Evolutionary conservation across 37 sponge, comb jelly and placozoan species (phyloP).

Genomic region (Crambe crambe): DNA sequence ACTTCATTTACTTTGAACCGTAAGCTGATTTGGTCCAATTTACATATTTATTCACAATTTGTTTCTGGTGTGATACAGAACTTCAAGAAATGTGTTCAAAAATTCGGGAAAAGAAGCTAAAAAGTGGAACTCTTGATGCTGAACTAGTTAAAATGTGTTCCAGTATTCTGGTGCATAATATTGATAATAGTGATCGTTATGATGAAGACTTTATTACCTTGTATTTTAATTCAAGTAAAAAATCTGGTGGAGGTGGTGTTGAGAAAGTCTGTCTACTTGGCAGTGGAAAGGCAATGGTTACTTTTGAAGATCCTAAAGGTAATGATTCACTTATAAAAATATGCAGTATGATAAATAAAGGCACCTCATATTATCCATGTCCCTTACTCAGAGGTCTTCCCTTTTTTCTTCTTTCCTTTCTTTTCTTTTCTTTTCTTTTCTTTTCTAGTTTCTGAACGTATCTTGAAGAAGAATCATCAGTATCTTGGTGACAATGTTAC

Average conservation of each 20-base stretch:
- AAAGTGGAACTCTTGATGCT: constrained; percentile 9
- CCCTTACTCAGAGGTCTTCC: too few species aligned
- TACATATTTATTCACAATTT: background rate
- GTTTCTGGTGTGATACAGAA: background rate
- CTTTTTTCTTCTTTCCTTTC: too few species aligned
- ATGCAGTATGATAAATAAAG: too few species aligned
- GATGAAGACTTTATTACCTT: constrained; percentile 40
- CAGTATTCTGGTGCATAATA: constrained; percentile 12
- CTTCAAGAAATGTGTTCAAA: background rate
- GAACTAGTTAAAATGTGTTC: background rate
- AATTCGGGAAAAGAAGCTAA: constrained; percentile 1
- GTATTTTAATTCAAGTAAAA: constrained; percentile 38
- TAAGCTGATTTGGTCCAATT: background rate
- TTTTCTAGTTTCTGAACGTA: background rate
- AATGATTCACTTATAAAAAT: too few species aligned
- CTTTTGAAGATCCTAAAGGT: constrained; percentile 48
- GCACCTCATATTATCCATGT: too few species aligned
- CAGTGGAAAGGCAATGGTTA: constrained; percentile 46
- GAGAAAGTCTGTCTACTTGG: constrained; percentile 24
- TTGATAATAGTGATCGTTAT: constrained; percentile 5
- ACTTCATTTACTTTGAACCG: background rate
- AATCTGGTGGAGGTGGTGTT: constrained; percentile 47
- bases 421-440: too few species aligned
- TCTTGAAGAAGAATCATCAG: background rate
- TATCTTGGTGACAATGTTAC: too few species aligned